Base-by-base conservation (phyloP, 2,113 vertebrate genomes). In the Phainopepla nitens region DNA sequence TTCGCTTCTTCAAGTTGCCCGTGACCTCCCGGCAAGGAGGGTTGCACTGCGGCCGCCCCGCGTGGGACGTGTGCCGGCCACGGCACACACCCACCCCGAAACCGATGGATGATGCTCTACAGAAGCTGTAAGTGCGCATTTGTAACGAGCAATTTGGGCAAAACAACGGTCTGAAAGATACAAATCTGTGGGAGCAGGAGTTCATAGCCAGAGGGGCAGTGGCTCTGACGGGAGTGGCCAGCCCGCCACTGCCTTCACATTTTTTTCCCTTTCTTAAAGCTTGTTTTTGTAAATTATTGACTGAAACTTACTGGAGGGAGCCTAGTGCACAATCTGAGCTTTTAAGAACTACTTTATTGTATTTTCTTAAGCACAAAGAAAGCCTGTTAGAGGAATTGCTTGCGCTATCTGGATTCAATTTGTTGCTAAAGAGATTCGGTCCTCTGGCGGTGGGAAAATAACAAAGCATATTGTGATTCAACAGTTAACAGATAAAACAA, bases 91-190 rank as follows among this genome's bases (percentile, higher is more conserved):
- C 56, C 6, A 36, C 49, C 2, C 12, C 1, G 35, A 35, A 53
- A 44, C 75, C 76, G 6, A 91, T 94, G 93, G 90, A 96, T 1
- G 35, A 97, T 97, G 97, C 57, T 94, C 69, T 96, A 94, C 93
- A 90, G 39, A 87, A 96, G 68, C 60, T n/a, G 96, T 97, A 94
- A 97, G 97, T 97, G 56, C 10, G 0, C 20, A 0, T 41, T 60
- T 83, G 36, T 29, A 6, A 23, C 2, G 6, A 57, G 28, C 24
- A 68, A 49, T 44, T 31, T 5, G 78, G 47, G 62, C 33, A 44
- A 53, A 79, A 36, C 3, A 27, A 47, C 5, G 5, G 4, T 15
- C 18, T 17, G 45, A 25, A 36, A 87, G 84, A 53, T 41, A 27
- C 3, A 3, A 42, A 35, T 36, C 23, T 42, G 56, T 36, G 41